Evolutionary conservation across 2,797 vertebrate species (phyloP), one percentile per base, ranked within the genome.

Genomic region (Siniperca scherzeri): DNA sequence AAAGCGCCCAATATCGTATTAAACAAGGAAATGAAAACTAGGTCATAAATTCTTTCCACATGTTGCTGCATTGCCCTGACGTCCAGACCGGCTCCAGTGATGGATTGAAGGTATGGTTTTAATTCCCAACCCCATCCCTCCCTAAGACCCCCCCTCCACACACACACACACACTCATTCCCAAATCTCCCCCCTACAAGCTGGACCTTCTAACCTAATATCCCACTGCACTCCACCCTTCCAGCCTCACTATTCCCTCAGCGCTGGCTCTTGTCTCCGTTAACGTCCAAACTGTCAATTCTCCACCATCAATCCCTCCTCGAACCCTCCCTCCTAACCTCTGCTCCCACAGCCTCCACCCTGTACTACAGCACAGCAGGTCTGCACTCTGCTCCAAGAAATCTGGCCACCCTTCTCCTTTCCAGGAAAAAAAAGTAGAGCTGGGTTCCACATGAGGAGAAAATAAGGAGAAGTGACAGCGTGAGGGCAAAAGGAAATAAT

Each of bases 21-120:
- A 94, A 94, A 95, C 87, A 91, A 92, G 94, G 95, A 96, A 96
- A 96, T 95, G 94, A 96, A 96, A 96, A 95, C 83, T 96, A 94
- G 96, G 96, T 96, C 96, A 96, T 93, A 95, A 95, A 96, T 95
- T 96, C 94, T 94, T 96, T 96, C 95, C 95, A 96, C 94, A 96
- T 96, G 95, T 96, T 94, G 91, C 83, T 83, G 93, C 85, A 70
- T 56, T 69, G 88, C 90, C 78, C 87, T 88, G 88, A 95, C 90
- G 74, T 91, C 92, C 91, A 93, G 93, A 85, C 88, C 80, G 69
- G 89, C 88, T 89, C 89, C 89, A 83, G 85, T 94, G 94, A 95
- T 94, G 91, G 92, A 95, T 91, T 89, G 92, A 89, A 95, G 90
- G 93, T 91, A 95, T 93, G 93, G 93, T 94, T 95, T 92, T 90